phyloP scores from a whole-genome alignment of 2,888 invertebrate species.

The Spicauda simplicius region DNA sequence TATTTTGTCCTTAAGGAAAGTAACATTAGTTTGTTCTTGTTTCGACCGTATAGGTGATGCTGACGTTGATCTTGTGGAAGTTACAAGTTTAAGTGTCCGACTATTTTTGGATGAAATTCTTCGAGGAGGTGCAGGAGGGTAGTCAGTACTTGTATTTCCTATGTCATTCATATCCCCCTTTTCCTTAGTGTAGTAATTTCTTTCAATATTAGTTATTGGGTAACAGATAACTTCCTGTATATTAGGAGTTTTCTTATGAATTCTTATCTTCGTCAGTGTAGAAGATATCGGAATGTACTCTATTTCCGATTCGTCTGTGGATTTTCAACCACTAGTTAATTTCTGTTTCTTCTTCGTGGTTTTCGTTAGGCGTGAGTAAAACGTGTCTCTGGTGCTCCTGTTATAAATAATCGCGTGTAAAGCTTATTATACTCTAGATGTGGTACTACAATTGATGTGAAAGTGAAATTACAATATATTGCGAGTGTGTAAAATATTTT shows the following conservation, averaged over 20 bases:
- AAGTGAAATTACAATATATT: slow-evolving; percentile 44
- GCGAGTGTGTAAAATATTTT: slow-evolving; percentile 39
- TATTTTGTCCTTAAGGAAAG: slow-evolving; percentile 86
- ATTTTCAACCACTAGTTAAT: slow-evolving; percentile 70
- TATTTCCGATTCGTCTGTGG: slow-evolving; percentile 91
- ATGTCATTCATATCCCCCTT: slow-evolving; percentile 85
- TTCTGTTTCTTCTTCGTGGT: slow-evolving; percentile 51
- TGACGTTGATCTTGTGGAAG: slow-evolving; percentile 76
- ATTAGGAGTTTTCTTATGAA: slow-evolving; percentile 87
- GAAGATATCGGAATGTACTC: slow-evolving; percentile 93
- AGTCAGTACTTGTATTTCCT: slow-evolving; percentile 63
- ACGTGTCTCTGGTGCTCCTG: slow-evolving; percentile 71
- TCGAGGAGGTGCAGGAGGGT: slow-evolving; percentile 90
- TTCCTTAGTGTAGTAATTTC: slow-evolving; percentile 71
- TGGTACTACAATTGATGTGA: slow-evolving; percentile 62
- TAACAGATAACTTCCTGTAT: slow-evolving; percentile 86
- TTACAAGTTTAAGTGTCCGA: slow-evolving; percentile 87
- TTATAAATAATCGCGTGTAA: slow-evolving; percentile 61
- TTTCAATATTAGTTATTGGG: slow-evolving; percentile 77
- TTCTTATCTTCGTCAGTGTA: slow-evolving; percentile 91
- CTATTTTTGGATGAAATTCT: slow-evolving; percentile 91
- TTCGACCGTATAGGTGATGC: slow-evolving; percentile 62
- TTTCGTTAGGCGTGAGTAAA: slow-evolving; percentile 69
- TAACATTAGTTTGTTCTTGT: slow-evolving; percentile 81
- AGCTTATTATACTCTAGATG: slow-evolving; percentile 61